These are phyloP conservation scores for Rhagoletis zephyria DNA, from an alignment of 1,140 invertebrate genomes.

Conservation along the genomic window DNA sequence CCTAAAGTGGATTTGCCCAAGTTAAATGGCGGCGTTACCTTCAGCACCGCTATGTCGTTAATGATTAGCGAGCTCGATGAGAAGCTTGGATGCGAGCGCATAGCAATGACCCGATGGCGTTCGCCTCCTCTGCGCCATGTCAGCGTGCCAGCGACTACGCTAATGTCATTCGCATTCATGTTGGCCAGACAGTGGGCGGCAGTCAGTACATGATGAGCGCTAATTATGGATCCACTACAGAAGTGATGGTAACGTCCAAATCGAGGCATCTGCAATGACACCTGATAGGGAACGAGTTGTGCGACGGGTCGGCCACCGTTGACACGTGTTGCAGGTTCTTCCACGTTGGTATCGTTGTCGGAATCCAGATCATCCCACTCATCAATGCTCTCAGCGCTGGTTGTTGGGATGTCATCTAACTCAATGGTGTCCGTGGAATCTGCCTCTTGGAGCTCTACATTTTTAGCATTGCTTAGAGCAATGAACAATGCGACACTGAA, in stretches of 20 bases:
- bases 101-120: slow-evolving; percentile 60
- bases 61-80: slow-evolving; percentile 63
- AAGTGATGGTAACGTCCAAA: slow-evolving; percentile 68
- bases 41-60: slow-evolving; percentile 69
- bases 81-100: slow-evolving; percentile 67
- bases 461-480: not conserved
- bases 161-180: slow-evolving; percentile 65
- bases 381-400: too few species aligned
- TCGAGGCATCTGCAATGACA: slow-evolving; percentile 64
- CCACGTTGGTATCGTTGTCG: not conserved
- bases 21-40: slow-evolving; percentile 64
- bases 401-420: not conserved
- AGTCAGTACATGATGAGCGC: slow-evolving; percentile 69
- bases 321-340: slow-evolving; percentile 58
- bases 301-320: slow-evolving; percentile 66
- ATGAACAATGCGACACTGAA: not conserved
- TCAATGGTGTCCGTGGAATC: not conserved
- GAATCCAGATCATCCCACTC: not conserved
- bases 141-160: slow-evolving; percentile 73
- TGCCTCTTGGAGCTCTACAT: not conserved
- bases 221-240: slow-evolving; percentile 72
- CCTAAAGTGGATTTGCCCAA: slow-evolving; percentile 60
- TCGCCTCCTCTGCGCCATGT: slow-evolving; percentile 73
- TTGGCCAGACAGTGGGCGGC: slow-evolving; percentile 72
- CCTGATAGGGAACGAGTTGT: slow-evolving; percentile 67